These are phyloP conservation scores for Cygnus olor DNA, from an alignment of 2,797 vertebrate species.

Conservation along the genomic window DNA sequence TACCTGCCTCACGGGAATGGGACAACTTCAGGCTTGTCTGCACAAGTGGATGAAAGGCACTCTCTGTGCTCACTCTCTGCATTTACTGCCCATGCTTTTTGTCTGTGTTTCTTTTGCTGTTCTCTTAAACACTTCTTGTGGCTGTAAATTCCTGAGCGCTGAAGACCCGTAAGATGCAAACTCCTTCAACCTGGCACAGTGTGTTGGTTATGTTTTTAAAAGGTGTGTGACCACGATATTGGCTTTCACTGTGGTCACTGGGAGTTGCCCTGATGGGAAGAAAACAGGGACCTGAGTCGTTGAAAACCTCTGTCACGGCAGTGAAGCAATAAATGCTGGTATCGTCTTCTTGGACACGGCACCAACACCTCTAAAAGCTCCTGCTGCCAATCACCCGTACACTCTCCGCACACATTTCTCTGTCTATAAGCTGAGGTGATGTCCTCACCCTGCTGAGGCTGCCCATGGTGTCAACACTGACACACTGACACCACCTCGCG, in stretches of 20 bases:
- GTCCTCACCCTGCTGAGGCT: not conserved
- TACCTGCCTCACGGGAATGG: not conserved
- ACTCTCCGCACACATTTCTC: not conserved
- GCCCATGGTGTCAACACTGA: not conserved
- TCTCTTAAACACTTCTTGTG: not conserved
- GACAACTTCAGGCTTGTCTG: not conserved
- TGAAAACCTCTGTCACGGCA: not conserved
- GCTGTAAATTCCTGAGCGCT: not conserved
- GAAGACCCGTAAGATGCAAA: not conserved
- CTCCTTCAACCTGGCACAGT: not conserved
- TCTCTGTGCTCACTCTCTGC: not conserved
- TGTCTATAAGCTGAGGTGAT: not conserved
- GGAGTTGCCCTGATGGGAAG: not conserved
- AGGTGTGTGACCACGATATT: not conserved
- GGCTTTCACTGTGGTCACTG: not conserved
- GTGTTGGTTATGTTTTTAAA: not conserved
- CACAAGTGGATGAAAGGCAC: not conserved
- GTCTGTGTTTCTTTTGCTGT: not conserved
- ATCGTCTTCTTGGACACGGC: not conserved
- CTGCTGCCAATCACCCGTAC: not conserved
- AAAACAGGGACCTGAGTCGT: not conserved
- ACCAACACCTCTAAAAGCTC: not conserved
- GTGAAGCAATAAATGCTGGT: accelerated
- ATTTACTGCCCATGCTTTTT: not conserved
- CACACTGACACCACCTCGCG: too few species aligned